Base-by-base conservation (phyloP, 2,888 invertebrate species). In the Eupeodes latifasciatus region DNA sequence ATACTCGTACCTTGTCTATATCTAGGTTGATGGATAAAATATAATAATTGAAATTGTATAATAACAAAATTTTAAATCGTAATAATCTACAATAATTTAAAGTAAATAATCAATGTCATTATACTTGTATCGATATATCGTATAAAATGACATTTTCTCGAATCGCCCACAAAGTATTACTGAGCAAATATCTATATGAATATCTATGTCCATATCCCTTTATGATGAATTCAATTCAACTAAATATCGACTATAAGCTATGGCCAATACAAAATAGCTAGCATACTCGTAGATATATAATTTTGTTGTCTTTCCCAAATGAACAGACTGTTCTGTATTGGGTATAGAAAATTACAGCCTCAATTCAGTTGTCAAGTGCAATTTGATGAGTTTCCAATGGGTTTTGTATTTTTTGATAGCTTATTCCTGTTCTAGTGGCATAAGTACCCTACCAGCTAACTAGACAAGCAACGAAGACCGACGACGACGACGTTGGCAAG, bases 321-420 rank as follows among this genome's bases (percentile, higher is more conserved):
- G 62, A 62, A 36, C 14, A 14, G 44, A 44, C 44, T 44, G 16
- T 44, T 44, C 16, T 44, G 19, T 16, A 3, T 27, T 3, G 27
- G 27, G 27, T 27, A 27, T 27, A 27, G 2, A 12, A 16, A 64
- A 64, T 44, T 19, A 40, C 5, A 64, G 16, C 11, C 16, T 40
- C 62, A 64, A 64, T 64, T 64, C 44, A 64, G 16, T 44, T 64
- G 62, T 64, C 62, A 64, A 44, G 19, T 64, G 44, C 62, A 64
- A 44, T 19, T 44, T 64, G 62, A 64, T 64, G 44, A 16, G 44
- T 44, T 12, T 12, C 44, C 19, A 64, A 64, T 64, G 16, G 62
- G 62, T 64, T 64, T 64, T 64, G 62, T 57, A 57, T 27, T 64
- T 64, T 64, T 5, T n/a, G 34, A 36, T 34, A 59, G 12, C 12